Percentiles rank a stretch among this genome's conserved stretches.
Conservation (phyloP, 1,140 invertebrate genomes). For the Lasioglossum albipes region DNA sequence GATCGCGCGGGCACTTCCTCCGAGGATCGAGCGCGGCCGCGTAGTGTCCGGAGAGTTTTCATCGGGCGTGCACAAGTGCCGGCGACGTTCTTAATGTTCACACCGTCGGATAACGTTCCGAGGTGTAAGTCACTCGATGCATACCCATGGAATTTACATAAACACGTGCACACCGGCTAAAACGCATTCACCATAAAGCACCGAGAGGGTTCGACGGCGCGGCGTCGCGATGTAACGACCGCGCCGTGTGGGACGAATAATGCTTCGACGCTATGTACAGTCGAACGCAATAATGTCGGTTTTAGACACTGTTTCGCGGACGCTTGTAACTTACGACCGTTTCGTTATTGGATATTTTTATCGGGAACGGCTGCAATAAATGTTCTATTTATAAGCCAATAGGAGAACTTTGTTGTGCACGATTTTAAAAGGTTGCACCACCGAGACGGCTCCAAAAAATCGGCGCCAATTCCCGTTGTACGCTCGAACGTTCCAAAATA, state of each 20-base stretch:
- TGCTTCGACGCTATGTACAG: not conserved
- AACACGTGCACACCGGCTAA: constrained; percentile 1
- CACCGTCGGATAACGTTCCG: not conserved
- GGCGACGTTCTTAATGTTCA: constrained; percentile 2
- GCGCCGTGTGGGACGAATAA: not conserved
- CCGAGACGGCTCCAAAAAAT: too few species aligned
- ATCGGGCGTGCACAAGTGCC: not conserved
- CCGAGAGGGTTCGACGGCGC: not conserved
- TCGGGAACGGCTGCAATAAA: too few species aligned
- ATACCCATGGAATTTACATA: not conserved
- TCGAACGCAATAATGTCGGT: constrained; percentile 1
- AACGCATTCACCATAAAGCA: constrained; percentile 6
- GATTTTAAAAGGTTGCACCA: too few species aligned
- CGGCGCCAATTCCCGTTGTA: too few species aligned
- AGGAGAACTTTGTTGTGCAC: too few species aligned
- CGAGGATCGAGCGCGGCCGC: not conserved
- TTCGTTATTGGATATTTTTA: too few species aligned
- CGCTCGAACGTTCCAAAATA: too few species aligned
- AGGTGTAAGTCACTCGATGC: constrained; percentile 5
- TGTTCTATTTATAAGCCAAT: too few species aligned
- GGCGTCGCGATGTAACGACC: not conserved
- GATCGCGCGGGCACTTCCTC: too few species aligned
- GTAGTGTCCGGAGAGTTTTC: not conserved
- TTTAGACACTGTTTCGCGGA: constrained; percentile 1
- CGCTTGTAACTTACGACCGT: too few species aligned